These are phyloP conservation scores for Rhinichthys osculus DNA, from an alignment of 2,797 vertebrate genomes.

Conservation along the genomic window DNA sequence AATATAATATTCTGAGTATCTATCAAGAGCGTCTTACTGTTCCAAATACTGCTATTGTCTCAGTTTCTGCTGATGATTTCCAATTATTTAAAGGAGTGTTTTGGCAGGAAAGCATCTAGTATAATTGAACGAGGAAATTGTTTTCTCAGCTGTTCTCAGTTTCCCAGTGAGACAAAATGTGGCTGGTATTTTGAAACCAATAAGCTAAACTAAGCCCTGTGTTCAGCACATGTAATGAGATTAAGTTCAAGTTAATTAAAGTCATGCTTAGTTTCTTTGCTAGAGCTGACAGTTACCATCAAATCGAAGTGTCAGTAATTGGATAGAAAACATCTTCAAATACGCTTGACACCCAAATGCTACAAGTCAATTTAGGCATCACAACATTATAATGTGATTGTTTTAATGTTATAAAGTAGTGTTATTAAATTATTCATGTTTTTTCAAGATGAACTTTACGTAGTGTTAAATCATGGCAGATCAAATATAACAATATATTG, in stretches of 20 bases:
- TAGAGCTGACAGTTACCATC: background rate
- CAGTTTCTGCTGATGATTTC: conserved; percentile 10
- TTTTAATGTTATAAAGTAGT: background rate
- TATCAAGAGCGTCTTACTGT: conserved; percentile 3
- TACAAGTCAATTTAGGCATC: background rate
- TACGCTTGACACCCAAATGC: background rate
- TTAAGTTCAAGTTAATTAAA: conserved; percentile 57
- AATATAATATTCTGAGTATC: conserved; percentile 2
- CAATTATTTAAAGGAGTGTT: conserved; percentile 3
- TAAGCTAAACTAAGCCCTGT: conserved; percentile 47
- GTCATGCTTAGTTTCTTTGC: conserved; percentile 12
- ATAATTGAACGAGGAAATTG: conserved; percentile 1
- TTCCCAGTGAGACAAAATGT: background rate
- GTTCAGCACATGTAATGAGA: conserved; percentile 61
- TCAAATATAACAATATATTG: too few relatives aligned
- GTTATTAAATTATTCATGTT: background rate
- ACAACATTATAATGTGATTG: background rate
- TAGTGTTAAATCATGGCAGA: too few relatives aligned
- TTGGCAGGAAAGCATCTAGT: conserved; percentile 12
- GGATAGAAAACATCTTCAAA: background rate
- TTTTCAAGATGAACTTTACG: too few relatives aligned
- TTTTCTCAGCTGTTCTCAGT: conserved; percentile 18
- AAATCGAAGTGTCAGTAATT: background rate
- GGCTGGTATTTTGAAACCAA: conserved; percentile 58
- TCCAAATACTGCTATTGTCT: background rate